Conservation (phyloP, 2,113 vertebrate species). For the Ginglymostoma cirratum region DNA sequence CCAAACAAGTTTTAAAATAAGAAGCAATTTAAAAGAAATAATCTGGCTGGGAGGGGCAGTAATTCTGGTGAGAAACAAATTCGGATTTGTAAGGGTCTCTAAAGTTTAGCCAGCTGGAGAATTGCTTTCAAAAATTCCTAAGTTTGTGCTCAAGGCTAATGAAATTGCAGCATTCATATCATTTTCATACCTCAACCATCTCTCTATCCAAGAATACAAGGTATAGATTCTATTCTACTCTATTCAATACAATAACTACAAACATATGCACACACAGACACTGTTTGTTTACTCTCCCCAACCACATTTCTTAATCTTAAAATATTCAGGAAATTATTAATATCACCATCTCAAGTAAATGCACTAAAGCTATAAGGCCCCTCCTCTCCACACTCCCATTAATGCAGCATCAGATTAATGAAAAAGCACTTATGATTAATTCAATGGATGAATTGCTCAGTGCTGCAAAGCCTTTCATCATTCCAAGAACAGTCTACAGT, state of each 20-base stretch:
- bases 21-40: neutral
- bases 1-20: neutral
- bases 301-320: neutral
- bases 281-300: neutral
- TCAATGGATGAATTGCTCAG: neutral
- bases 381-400: neutral
- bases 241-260: neutral
- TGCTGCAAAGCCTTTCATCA: neutral
- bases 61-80: neutral
- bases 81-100: neutral
- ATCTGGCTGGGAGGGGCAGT: neutral
- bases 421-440: neutral
- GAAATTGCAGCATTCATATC: neutral
- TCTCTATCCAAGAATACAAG: neutral
- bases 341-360: neutral
- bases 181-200: neutral
- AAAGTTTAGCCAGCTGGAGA: neutral
- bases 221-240: neutral
- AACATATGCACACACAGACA: neutral
- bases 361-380: neutral
- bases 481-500: neutral
- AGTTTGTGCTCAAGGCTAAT: neutral
- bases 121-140: neutral
- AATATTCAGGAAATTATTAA: neutral
- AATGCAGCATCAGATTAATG: neutral